A percentile compares a stretch with the other conserved stretches of the same genome.
These are phyloP conservation scores for Theretra japonica DNA, from an alignment of 2,888 invertebrate genomes.

Conservation along the genomic window DNA sequence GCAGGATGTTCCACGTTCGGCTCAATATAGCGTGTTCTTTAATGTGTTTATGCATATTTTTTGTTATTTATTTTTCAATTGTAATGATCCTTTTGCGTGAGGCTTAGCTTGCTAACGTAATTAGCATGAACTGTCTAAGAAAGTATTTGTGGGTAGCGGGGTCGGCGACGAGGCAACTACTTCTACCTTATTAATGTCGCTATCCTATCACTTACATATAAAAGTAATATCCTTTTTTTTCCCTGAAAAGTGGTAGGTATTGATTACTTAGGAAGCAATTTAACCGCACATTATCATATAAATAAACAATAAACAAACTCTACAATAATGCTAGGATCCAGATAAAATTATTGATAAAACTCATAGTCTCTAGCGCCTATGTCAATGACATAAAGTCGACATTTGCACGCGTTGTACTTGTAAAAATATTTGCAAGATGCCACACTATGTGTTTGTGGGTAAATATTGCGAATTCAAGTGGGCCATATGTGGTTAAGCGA, in stretches of 20 bases:
- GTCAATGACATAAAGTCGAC: not conserved
- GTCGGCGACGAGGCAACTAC: no score
- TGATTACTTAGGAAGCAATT: not conserved
- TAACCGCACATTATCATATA: not conserved
- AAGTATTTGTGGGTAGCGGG: no score
- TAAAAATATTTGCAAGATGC: not conserved
- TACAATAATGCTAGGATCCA: not conserved
- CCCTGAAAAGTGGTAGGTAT: not conserved
- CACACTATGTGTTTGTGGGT: not conserved
- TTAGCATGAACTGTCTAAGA: no score
- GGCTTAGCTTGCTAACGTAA: no score
- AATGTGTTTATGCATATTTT: no score
- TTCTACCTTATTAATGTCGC: no score
- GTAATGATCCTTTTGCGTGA: no score
- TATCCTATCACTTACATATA: not conserved
- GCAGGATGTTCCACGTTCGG: no score
- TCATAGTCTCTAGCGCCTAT: not conserved
- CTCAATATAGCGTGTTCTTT: no score
- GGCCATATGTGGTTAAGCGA: not conserved
- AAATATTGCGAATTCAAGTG: conserved; percentile 3
- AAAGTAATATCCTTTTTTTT: not conserved
- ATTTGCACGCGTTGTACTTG: not conserved
- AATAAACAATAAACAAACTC: conserved; percentile 3
- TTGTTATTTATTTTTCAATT: no score
- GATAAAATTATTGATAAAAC: not conserved